Conservation (phyloP, 2,888 invertebrate species). For the Cantharis rufa region DNA sequence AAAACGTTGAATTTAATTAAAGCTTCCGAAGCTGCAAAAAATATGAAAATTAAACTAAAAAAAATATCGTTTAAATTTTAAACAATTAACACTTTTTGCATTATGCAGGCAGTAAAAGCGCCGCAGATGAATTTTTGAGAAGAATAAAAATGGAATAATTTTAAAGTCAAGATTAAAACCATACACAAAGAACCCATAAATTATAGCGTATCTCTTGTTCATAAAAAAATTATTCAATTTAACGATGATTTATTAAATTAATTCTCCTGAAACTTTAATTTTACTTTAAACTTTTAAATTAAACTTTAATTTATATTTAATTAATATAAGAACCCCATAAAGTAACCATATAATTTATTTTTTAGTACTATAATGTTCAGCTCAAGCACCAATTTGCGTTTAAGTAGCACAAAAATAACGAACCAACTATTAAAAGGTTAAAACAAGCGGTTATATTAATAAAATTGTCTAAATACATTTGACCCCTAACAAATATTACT, state of each 20-base stretch:
- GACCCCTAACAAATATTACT: background rate
- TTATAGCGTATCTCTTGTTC: background rate
- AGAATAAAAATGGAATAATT: no score
- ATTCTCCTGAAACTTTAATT: background rate
- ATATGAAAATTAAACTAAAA: no score
- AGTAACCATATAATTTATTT: background rate
- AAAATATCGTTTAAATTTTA: no score
- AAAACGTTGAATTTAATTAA: no score
- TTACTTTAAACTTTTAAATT: no score
- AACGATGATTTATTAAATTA: background rate
- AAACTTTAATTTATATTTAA: no score
- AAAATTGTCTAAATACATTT: background rate
- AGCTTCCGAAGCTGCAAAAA: no score
- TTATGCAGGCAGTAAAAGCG: no score
- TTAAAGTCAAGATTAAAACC: background rate
- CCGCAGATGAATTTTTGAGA: no score
- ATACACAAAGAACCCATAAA: background rate
- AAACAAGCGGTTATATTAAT: background rate
- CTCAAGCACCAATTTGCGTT: background rate
- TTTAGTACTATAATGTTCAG: background rate
- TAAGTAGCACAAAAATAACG: background rate
- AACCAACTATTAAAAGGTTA: background rate
- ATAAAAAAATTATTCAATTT: background rate
- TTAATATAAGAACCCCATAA: background rate
- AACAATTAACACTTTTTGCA: no score